phyloP scores from a whole-genome alignment of 2,888 invertebrate species.

The Drosophila emarginata region DNA sequence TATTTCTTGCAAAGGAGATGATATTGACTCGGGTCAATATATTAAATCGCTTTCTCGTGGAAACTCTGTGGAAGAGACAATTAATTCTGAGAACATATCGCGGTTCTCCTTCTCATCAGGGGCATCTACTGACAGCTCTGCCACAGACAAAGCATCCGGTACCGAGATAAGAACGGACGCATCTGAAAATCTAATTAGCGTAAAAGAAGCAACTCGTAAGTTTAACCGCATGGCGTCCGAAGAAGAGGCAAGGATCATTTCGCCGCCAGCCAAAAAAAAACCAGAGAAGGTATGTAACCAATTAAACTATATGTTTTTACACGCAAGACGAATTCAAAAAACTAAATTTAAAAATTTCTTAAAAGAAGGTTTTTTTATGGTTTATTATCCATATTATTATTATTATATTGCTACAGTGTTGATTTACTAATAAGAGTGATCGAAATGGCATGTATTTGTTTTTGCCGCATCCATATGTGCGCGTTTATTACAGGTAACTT shows the following conservation, averaged over 20 bases:
- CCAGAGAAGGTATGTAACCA: slow-evolving; percentile 87
- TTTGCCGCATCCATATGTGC: no score
- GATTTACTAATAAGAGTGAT: no score
- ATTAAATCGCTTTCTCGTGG: slow-evolving; percentile 75
- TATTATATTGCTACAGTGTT: no score
- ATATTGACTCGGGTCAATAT: not conserved
- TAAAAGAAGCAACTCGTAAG: slow-evolving; percentile 95
- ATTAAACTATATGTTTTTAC: no score
- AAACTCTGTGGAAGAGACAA: slow-evolving; percentile 82
- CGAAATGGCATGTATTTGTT: no score
- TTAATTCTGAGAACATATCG: slow-evolving; percentile 79
- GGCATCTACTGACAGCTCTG: slow-evolving; percentile 67
- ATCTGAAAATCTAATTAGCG: slow-evolving; percentile 89
- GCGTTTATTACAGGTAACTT: no score
- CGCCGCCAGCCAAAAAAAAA: slow-evolving; percentile 83
- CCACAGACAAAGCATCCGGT: slow-evolving; percentile 52
- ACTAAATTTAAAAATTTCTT: no score
- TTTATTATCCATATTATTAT: no score
- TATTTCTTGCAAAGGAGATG: not conserved
- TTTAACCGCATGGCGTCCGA: slow-evolving; percentile 96
- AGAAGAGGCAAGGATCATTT: slow-evolving; percentile 85
- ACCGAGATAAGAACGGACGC: slow-evolving; percentile 36
- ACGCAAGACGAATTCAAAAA: no score
- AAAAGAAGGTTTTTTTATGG: no score
- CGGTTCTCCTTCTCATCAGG: slow-evolving; percentile 78